Evolutionary conservation across 2,888 invertebrate species (phyloP), one percentile per base, ranked within the genome.

Genomic region (Noctua pronuba): DNA sequence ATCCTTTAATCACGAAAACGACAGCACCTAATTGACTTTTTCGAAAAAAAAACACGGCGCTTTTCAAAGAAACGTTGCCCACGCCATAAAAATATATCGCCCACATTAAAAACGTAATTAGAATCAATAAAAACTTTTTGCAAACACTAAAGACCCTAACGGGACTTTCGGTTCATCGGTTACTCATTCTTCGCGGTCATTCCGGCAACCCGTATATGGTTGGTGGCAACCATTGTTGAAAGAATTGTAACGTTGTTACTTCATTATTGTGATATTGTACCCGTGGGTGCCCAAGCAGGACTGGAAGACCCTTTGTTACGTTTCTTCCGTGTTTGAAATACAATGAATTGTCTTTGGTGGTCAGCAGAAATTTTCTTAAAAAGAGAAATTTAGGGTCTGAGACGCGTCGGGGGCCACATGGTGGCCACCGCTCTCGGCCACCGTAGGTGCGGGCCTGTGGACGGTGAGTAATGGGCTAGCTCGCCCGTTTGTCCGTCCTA

Each of bases 131-230:
- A 55, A 65, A 76, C 13, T 82, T 82, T 85, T 83, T 82, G 72
- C 77, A 41, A 68, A 18, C n/a, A 44, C 16, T 83, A 18, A 64
- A 49, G 46, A n/a, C 21, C 16, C 3, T 69, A 82, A 70, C 86
- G 77, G 86, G 41, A 44, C n/a, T 62, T 73, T 82, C 70, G 69
- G 69, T 86, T 81, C 82, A 65, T 44, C 24, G 41, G 49, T 85
- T 82, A 75, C 70, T 85, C 75, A 82, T 62, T 70, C 64, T 18
- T 4, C 60, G 31, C 58, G 49, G 69, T 46, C 70, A 67, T 85
- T 81, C 31, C 16, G n/a, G 28, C 18, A 16, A 11, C 82, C 77
- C 69, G 16, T 85, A 73, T 73, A 85, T 28, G 82, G 83, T 35
- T 21, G 46, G 18, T 67, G 16, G 71, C 18, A 21, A 13, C 81